A percentile compares a stretch with the other conserved stretches of the same genome.
Evolutionary conservation across 2,113 vertebrate genomes (phyloP).

Genomic region (Cephalophus harveyi): DNA sequence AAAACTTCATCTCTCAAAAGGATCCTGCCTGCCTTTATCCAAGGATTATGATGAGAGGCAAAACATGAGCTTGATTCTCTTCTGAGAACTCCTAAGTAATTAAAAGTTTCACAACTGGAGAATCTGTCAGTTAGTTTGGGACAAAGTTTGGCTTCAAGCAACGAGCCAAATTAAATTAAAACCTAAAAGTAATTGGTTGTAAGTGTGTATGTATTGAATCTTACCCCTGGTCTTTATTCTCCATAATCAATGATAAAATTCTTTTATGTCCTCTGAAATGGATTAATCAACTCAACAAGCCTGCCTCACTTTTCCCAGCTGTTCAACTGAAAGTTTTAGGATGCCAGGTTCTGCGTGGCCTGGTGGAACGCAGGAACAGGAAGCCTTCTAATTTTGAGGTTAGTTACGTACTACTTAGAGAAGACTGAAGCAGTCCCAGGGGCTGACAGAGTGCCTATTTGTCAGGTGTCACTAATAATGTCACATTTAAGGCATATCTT

Average conservation of each 20-base stretch:
- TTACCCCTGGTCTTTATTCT: conserved; percentile 49
- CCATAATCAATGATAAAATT: conserved; percentile 40
- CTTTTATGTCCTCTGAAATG: conserved; percentile 44
- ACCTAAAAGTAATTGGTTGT: conserved; percentile 55
- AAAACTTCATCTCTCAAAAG: conserved; percentile 66
- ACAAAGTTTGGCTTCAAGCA: conserved; percentile 55
- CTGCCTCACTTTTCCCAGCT: neutral
- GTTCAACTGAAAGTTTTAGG: neutral
- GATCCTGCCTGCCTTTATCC: conserved; percentile 57
- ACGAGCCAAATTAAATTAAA: conserved; percentile 63
- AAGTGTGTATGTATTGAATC: conserved; percentile 53
- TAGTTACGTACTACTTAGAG: neutral
- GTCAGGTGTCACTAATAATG: neutral
- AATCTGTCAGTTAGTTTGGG: conserved; percentile 60
- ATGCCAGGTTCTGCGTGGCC: neutral
- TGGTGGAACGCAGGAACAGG: neutral
- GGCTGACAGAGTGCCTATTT: neutral
- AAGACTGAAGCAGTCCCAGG: neutral
- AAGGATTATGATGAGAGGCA: conserved; percentile 57
- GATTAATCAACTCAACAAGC: conserved; percentile 33
- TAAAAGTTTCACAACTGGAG: conserved; percentile 60
- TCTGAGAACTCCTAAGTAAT: conserved; percentile 63
- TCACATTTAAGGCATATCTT: neutral
- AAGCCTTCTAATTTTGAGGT: neutral
- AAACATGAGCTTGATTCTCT: conserved; percentile 52